phyloP scores from a whole-genome alignment of 2,113 vertebrate species.

The Romanogobio albipinnatus region DNA sequence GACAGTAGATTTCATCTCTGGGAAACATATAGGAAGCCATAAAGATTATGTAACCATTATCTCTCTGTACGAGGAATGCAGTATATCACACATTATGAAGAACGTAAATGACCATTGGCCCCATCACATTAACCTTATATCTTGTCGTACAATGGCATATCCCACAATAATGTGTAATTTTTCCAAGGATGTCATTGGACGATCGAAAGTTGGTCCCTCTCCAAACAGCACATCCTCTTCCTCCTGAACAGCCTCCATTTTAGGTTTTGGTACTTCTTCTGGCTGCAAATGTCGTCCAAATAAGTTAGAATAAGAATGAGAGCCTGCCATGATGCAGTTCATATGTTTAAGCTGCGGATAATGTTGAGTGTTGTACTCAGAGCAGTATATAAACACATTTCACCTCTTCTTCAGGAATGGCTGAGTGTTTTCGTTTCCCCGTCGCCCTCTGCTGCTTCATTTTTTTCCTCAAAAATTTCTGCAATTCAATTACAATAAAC shows the following conservation, averaged over 20 bases:
- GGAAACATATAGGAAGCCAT: conserved; percentile 44
- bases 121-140: conserved; percentile 79
- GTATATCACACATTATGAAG: neutral
- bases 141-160: conserved; percentile 80
- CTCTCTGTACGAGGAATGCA: neutral
- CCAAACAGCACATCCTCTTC: conserved; percentile 77
- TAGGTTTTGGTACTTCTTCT: conserved; percentile 3
- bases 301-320: neutral
- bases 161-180: conserved; percentile 92
- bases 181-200: conserved; percentile 85
- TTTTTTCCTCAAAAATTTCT: conserved; percentile 74
- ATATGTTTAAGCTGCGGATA: neutral
- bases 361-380: neutral
- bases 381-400: neutral
- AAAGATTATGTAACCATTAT: neutral
- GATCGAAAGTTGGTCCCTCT: conserved; percentile 78
- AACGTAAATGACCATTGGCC: neutral
- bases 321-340: neutral
- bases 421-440: conserved; percentile 64
- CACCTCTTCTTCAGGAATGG: conserved; percentile 75
- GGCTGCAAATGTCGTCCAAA: neutral
- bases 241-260: conserved; percentile 65
- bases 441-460: conserved; percentile 67
- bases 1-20: conserved; percentile 97
- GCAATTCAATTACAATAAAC: neutral